phyloP scores from a whole-genome alignment of 2,113 vertebrate species.

The Pyxicephalus adspersus region DNA sequence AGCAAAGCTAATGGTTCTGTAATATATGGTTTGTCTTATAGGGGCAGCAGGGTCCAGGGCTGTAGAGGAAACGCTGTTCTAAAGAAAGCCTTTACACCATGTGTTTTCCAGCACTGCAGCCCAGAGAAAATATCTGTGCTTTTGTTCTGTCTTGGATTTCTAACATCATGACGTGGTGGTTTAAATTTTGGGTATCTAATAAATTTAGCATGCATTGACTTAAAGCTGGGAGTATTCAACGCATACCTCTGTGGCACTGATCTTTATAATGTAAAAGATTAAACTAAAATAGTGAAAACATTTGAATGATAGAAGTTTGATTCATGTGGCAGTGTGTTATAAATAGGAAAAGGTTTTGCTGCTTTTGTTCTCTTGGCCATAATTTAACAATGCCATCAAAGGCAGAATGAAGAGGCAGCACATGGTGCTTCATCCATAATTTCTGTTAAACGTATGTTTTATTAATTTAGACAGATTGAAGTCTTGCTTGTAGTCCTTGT shows the following conservation, averaged over 20 bases:
- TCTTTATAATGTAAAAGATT: neutral
- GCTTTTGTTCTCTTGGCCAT: neutral
- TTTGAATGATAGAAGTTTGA: neutral
- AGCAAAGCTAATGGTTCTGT: constrained; percentile 57
- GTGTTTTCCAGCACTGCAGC: constrained; percentile 50
- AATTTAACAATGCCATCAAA: neutral
- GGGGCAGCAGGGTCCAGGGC: constrained; percentile 55
- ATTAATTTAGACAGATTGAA: constrained; percentile 4
- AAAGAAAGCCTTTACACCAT: constrained; percentile 27
- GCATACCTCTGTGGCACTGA: neutral
- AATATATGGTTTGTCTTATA: constrained; percentile 63
- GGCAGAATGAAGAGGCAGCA: neutral
- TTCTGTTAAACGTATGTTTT: constrained; percentile 15
- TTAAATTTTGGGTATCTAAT: neutral
- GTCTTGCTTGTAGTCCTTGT: neutral
- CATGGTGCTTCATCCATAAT: neutral
- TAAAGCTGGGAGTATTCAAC: neutral
- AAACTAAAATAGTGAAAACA: neutral
- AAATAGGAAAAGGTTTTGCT: neutral
- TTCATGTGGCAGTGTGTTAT: neutral
- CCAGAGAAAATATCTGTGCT: neutral
- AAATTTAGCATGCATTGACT: neutral
- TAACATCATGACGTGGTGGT: neutral
- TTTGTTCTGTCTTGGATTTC: neutral
- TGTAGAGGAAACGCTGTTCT: constrained; percentile 43